Conservation (phyloP, 2,888 invertebrate genomes). For the Dasypogon diadema region DNA sequence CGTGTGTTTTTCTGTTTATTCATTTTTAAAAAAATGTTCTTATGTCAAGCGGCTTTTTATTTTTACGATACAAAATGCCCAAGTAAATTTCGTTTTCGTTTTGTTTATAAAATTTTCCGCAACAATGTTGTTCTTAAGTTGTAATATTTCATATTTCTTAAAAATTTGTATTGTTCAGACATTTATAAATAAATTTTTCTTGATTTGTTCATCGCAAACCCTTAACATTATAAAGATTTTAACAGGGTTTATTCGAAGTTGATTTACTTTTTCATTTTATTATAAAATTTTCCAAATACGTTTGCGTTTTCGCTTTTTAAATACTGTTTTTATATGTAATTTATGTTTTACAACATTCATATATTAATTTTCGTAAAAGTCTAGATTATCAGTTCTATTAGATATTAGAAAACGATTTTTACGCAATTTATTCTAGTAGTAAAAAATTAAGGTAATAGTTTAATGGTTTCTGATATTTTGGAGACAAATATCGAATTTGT, state of each 20-base stretch:
- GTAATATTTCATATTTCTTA: neutral
- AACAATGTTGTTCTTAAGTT: conserved; percentile 14
- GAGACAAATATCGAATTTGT: too few relatives aligned
- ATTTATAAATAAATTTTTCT: conserved; percentile 12
- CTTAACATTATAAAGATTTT: neutral
- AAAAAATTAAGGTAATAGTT: too few relatives aligned
- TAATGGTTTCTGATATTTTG: too few relatives aligned
- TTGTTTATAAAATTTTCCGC: conserved; percentile 11
- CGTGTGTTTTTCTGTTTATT: conserved; percentile 18
- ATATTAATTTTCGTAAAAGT: too few relatives aligned
- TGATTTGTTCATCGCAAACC: conserved; percentile 50
- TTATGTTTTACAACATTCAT: too few relatives aligned
- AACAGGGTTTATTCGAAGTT: conserved; percentile 1
- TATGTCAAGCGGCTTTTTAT: conserved; percentile 23
- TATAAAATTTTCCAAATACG: conserved; percentile 22
- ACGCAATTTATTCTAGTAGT: too few relatives aligned
- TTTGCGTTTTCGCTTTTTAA: conserved; percentile 8
- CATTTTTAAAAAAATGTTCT: conserved; percentile 4
- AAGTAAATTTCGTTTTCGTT: neutral
- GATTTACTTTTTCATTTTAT: neutral
- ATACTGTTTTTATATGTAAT: too few relatives aligned
- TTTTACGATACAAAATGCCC: conserved; percentile 9
- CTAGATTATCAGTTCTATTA: neutral
- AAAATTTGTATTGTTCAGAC: conserved; percentile 37
- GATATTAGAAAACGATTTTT: too few relatives aligned